Percentiles rank a stretch among this genome's conserved stretches.
These are phyloP conservation scores for Steinernema feltiae DNA, from an alignment of 1,140 invertebrate genomes.

Conservation along the genomic window DNA sequence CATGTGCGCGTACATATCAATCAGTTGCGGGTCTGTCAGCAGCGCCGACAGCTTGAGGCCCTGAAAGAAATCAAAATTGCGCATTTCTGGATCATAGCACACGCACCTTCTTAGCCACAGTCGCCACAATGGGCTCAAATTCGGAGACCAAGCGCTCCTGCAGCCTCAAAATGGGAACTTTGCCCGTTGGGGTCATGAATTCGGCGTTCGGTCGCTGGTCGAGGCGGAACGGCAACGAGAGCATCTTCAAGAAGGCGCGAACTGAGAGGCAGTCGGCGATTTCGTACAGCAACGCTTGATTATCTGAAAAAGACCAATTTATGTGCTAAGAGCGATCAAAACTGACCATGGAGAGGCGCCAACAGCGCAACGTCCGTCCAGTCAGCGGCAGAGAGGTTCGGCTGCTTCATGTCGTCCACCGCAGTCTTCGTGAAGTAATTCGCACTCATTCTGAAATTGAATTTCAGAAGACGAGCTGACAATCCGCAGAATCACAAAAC, in stretches of 20 bases:
- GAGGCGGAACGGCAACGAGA: slow-evolving; percentile 68
- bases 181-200: slow-evolving; percentile 85
- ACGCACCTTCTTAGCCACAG: slow-evolving; percentile 73
- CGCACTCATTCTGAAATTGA: slow-evolving; percentile 12
- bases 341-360: slow-evolving; percentile 45
- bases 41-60: slow-evolving; percentile 69
- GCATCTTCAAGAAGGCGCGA: slow-evolving; percentile 84
- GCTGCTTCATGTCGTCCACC: slow-evolving; percentile 27
- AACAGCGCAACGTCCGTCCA: slow-evolving; percentile 48
- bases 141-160: slow-evolving; percentile 80
- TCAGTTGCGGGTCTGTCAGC: slow-evolving; percentile 70
- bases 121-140: slow-evolving; percentile 80
- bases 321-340: neutral
- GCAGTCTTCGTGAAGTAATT: slow-evolving; percentile 18
- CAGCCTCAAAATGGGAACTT: slow-evolving; percentile 82
- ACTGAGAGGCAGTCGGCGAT: slow-evolving; percentile 51
- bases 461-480: neutral
- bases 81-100: neutral
- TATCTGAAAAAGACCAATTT: slow-evolving; percentile 37
- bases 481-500: neutral
- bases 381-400: slow-evolving; percentile 35
- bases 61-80: slow-evolving; percentile 54
- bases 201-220: slow-evolving; percentile 80
- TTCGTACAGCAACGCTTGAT: slow-evolving; percentile 53
- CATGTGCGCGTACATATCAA: slow-evolving; percentile 89